Evolutionary conservation across 2,113 vertebrate genomes (phyloP).

Genomic region (Nyctibius bracteatus): DNA sequence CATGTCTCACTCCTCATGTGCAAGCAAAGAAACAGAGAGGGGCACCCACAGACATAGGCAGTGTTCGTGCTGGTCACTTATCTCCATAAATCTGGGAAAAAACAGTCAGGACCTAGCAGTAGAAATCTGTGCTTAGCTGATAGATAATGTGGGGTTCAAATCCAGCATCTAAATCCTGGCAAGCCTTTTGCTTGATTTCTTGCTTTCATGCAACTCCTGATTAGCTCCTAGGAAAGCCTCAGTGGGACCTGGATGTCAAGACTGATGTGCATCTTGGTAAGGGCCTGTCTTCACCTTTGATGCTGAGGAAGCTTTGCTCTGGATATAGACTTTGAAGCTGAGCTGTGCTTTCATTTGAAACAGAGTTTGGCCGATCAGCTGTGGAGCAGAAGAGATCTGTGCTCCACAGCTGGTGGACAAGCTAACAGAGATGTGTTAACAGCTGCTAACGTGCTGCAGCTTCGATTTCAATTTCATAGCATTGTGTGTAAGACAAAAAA

Average conservation of each 20-base stretch:
- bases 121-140: neutral
- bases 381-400: neutral
- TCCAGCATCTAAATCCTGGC: neutral
- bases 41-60: neutral
- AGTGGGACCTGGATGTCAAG: neutral
- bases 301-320: neutral
- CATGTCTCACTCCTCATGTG: neutral
- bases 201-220: neutral
- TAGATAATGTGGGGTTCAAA: neutral
- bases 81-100: neutral
- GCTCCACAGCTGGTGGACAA: neutral
- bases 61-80: neutral
- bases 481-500: neutral
- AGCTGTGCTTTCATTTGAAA: slow-evolving; percentile 28
- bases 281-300: slow-evolving; percentile 27
- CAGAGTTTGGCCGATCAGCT: neutral
- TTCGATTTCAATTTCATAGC: neutral
- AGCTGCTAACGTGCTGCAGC: slow-evolving; percentile 39
- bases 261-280: neutral
- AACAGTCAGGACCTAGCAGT: neutral
- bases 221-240: neutral
- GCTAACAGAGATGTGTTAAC: slow-evolving; percentile 47
- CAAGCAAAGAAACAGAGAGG: neutral
- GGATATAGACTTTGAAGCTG: slow-evolving; percentile 25
- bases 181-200: neutral